Evolutionary conservation across 1,140 invertebrate genomes (phyloP).

Genomic region (Diorhabda sublineata): DNA sequence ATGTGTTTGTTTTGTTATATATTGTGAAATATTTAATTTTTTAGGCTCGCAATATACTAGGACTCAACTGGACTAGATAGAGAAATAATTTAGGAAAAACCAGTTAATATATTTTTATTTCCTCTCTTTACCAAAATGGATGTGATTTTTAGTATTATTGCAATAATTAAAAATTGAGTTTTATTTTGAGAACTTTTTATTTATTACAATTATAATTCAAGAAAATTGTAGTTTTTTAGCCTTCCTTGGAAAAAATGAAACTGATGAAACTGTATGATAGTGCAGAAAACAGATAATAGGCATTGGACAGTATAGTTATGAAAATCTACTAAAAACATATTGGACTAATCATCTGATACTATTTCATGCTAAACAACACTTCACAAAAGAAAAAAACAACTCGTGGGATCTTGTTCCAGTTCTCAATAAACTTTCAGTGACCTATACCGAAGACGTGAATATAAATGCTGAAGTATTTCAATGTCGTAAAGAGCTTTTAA

Average conservation of each 20-base stretch:
- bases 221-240: too few species aligned
- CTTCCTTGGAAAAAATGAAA: too few species aligned
- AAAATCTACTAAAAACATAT: neutral
- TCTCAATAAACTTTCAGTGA: slow-evolving; percentile 52
- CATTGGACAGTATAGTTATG: too few species aligned
- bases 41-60: slow-evolving; percentile 46
- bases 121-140: neutral
- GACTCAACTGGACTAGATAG: slow-evolving; percentile 44
- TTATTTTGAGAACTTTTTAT: neutral
- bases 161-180: neutral
- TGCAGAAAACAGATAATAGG: too few species aligned
- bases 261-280: too few species aligned
- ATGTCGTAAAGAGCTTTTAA: slow-evolving; percentile 59
- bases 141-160: neutral
- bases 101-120: neutral
- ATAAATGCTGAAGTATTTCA: slow-evolving; percentile 55
- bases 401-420: slow-evolving; percentile 58
- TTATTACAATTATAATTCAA: neutral
- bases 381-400: slow-evolving; percentile 48
- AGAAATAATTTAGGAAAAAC: neutral
- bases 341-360: slow-evolving; percentile 11
- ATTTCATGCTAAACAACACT: slow-evolving; percentile 48
- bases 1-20: too few species aligned
- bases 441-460: slow-evolving; percentile 46
- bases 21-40: slow-evolving; percentile 17